These are phyloP conservation scores for Lepas anatifera DNA, from an alignment of 2,888 invertebrate species.

Conservation along the genomic window DNA sequence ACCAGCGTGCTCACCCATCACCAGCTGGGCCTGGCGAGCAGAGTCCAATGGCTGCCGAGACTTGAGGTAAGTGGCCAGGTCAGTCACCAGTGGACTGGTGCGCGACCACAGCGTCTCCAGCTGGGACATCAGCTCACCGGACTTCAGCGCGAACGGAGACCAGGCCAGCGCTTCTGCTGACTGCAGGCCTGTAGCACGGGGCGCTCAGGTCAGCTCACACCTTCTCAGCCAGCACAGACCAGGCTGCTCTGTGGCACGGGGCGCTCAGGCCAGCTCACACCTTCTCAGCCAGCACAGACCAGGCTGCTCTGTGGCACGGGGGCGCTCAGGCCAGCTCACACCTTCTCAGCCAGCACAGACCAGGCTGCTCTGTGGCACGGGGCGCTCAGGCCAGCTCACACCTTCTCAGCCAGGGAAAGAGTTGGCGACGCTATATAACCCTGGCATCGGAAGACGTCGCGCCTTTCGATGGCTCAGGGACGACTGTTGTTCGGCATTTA, in stretches of 20 bases:
- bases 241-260: background rate
- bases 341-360: background rate
- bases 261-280: background rate
- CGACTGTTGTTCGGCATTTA: no score
- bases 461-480: no score
- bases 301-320: background rate
- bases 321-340: background rate
- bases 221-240: background rate
- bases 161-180: background rate
- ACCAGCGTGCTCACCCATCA: no score
- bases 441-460: no score
- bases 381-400: background rate
- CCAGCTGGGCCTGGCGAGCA: background rate
- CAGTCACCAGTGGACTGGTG: background rate
- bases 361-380: background rate
- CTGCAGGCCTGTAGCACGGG: background rate
- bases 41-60: background rate
- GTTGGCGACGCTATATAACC: no score
- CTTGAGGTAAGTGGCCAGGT: background rate
- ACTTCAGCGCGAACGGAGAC: background rate
- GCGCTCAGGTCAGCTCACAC: background rate
- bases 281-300: background rate
- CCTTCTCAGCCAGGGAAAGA: background rate
- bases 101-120: background rate
- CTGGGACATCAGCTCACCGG: background rate